Percentiles rank a stretch among this genome's conserved stretches.
These are phyloP conservation scores for Barypeithes pellucidus DNA, from an alignment of 2,888 invertebrate species.

Conservation along the genomic window DNA sequence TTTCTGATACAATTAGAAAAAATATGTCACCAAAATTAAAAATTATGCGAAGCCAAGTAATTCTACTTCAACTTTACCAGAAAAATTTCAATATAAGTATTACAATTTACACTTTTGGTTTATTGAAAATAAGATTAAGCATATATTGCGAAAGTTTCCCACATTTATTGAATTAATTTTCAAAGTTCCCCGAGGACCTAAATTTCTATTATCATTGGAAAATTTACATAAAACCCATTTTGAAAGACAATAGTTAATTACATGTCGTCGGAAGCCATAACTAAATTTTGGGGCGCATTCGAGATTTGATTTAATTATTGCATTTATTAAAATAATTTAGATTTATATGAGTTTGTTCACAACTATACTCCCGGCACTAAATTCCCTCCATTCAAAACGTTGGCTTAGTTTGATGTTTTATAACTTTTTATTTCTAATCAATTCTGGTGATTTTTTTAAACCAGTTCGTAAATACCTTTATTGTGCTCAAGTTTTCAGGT, in stretches of 20 bases:
- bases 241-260: slow-evolving; percentile 56
- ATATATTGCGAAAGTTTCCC: slow-evolving; percentile 43
- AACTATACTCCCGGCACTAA: no score
- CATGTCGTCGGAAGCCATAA: slow-evolving; percentile 52
- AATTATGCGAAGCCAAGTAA: no score
- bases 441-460: no score
- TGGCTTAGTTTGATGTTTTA: no score
- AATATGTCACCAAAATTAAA: no score
- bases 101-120: slow-evolving; percentile 6
- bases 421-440: no score
- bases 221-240: slow-evolving; percentile 58
- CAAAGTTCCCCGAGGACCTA: slow-evolving; percentile 48
- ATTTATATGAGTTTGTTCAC: slow-evolving; percentile 3
- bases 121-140: slow-evolving; percentile 31
- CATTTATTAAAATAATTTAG: slow-evolving; percentile 45
- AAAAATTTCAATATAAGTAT: no score
- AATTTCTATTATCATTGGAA: slow-evolving; percentile 55
- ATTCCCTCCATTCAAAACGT: no score
- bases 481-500: no score
- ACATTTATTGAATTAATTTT: slow-evolving; percentile 51
- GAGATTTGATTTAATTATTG: slow-evolving; percentile 50
- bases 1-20: no score
- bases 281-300: slow-evolving; percentile 47
- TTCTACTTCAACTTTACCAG: no score
- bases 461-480: no score